Base-by-base conservation (phyloP, 2,797 vertebrate genomes). In the Acanthiza pusilla region DNA sequence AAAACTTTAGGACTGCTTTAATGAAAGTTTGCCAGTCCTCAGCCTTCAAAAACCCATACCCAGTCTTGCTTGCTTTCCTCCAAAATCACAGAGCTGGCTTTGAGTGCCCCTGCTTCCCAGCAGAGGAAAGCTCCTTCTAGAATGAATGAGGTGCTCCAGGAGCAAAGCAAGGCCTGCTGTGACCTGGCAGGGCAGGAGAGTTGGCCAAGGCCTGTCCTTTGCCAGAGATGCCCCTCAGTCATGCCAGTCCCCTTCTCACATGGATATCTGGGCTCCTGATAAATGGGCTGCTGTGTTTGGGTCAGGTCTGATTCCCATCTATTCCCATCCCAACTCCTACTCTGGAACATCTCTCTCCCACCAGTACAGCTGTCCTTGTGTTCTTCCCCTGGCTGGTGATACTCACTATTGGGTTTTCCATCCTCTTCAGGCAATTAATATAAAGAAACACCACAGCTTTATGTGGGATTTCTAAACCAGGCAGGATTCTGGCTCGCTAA, bases 1-100 rank as follows among this genome's bases (percentile, higher is more conserved):
- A 85, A 87, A 93, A 87, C 53, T 84, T 79, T 23, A 25, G 61
- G 32, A 30, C 16, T 71, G 70, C 29, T 89, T 82, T 77, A 65
- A n/a, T 71, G 74, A 47, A 88, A 87, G n/a, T 58, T 88, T 91
- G 62, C 26, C 38, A 50, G 40, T 70, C 48, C 26, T 86, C 36
- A 76, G 0, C 66, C 57, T 89, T 89, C 55, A 70, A 54, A 88
- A 87, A 12, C n/a, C 61, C 23, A 10, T 8, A 70, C 16, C 21
- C 14, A 7, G 55, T 29, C 32, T 89, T 89, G 30, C 45, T 30
- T 79, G 27, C 55, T 76, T 36, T 68, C 13, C 42, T 92, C 38
- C 26, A 73, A 16, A 90, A 42, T 91, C 36, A 20, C 2, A 14
- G 51, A 73, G 53, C 50, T 67, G 70, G 8, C 23, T 77, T 58